These are phyloP conservation scores for Clarias macrocephalus DNA, from an alignment of 2,113 vertebrate genomes.

Conservation along the genomic window DNA sequence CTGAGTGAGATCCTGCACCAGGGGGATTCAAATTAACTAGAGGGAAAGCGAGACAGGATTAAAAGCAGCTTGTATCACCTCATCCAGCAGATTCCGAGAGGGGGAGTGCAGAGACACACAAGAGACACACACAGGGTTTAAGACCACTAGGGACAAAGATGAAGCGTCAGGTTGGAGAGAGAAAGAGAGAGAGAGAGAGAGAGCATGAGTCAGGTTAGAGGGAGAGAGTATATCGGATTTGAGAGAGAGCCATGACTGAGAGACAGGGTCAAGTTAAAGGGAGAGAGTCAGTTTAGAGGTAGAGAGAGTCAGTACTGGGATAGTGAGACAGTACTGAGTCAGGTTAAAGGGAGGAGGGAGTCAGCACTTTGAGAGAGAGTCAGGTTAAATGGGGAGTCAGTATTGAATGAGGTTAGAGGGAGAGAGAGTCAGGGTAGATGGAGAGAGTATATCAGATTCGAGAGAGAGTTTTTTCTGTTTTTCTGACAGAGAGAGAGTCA, in stretches of 20 bases:
- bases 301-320: neutral
- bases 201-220: neutral
- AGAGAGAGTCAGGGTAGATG: constrained; percentile 17
- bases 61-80: constrained; percentile 36
- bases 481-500: neutral
- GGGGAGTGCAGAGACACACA: neutral
- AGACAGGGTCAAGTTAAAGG: neutral
- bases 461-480: neutral
- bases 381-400: neutral
- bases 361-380: neutral
- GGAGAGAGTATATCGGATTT: neutral
- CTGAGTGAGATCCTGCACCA: constrained; percentile 20
- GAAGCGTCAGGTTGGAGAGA: neutral
- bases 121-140: neutral
- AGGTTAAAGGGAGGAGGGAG: neutral
- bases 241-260: neutral
- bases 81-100: constrained; percentile 13
- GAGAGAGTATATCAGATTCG: neutral
- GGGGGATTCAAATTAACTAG: constrained; percentile 40
- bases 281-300: no score
- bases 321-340: neutral
- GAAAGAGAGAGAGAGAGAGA: neutral
- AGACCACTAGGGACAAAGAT: neutral
- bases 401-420: neutral
- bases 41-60: constrained; percentile 36